Evolutionary conservation across 2,797 vertebrate genomes (phyloP).

Genomic region (Crenuchus spilurus): DNA sequence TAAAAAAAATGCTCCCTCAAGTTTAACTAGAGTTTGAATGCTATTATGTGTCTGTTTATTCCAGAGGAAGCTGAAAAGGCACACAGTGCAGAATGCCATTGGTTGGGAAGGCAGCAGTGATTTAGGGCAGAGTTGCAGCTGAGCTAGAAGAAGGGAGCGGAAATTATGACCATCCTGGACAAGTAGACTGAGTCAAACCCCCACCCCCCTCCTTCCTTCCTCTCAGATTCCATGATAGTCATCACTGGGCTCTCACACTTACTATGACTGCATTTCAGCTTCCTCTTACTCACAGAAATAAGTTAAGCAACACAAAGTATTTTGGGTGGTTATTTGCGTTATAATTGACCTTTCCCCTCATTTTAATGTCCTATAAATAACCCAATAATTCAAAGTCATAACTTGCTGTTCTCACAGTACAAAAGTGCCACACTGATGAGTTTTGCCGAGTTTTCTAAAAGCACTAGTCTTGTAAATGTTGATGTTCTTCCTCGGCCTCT

Average conservation of each 20-base stretch:
- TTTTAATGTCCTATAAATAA: background rate
- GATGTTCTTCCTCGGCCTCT: background rate
- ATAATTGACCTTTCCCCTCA: background rate
- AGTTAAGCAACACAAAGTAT: background rate
- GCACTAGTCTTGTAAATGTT: too few relatives aligned
- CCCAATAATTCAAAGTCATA: background rate
- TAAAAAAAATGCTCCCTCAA: background rate
- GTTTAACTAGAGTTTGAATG: background rate
- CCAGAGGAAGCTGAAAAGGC: background rate
- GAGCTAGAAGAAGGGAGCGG: slow-evolving; percentile 36
- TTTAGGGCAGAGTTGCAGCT: slow-evolving; percentile 19
- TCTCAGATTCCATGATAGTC: slow-evolving; percentile 47
- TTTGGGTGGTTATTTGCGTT: background rate
- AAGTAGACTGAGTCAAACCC: slow-evolving; percentile 37
- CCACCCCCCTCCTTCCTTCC: slow-evolving; percentile 3
- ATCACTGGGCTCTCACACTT: slow-evolving; percentile 11
- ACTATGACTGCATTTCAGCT: slow-evolving; percentile 2
- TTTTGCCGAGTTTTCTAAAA: too few relatives aligned
- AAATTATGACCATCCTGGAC: slow-evolving; percentile 44
- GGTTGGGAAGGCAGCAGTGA: background rate
- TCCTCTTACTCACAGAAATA: background rate
- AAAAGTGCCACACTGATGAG: background rate
- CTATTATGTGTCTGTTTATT: background rate
- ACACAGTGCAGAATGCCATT: background rate
- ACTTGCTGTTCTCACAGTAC: background rate